Evolutionary conservation across 2,888 invertebrate species (phyloP).

Genomic region (Tipula lateralis): DNA sequence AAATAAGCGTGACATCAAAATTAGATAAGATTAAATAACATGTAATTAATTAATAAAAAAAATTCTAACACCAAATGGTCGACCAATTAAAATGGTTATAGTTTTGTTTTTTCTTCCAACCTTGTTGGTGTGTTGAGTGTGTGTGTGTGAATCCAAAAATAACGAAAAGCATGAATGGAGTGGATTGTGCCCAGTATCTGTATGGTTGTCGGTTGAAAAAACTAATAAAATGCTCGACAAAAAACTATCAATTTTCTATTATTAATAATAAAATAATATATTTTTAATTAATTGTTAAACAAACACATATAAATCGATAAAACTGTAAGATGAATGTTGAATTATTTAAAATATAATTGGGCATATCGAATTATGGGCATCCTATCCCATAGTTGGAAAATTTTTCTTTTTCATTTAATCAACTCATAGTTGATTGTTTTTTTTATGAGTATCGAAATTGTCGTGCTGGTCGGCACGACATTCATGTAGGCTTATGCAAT

Average conservation of each 20-base stretch:
- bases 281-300: background rate
- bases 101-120: background rate
- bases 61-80: slow-evolving; percentile 24
- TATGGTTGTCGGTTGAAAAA: background rate
- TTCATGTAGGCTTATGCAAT: background rate
- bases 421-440: too few species aligned
- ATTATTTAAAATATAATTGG: background rate
- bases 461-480: slow-evolving; percentile 5
- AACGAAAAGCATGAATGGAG: background rate
- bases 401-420: background rate
- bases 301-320: background rate
- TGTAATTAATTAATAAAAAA: slow-evolving; percentile 19
- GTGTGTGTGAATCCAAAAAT: background rate
- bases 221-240: background rate
- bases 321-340: background rate
- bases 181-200: background rate
- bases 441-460: background rate
- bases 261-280: background rate
- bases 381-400: background rate
- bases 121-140: background rate
- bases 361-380: background rate
- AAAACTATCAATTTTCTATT: slow-evolving; percentile 7
- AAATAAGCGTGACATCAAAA: slow-evolving; percentile 24
- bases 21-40: slow-evolving; percentile 24
- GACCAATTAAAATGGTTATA: slow-evolving; percentile 3